Conservation (phyloP, 2,888 invertebrate genomes). For the Netelia inedita region DNA sequence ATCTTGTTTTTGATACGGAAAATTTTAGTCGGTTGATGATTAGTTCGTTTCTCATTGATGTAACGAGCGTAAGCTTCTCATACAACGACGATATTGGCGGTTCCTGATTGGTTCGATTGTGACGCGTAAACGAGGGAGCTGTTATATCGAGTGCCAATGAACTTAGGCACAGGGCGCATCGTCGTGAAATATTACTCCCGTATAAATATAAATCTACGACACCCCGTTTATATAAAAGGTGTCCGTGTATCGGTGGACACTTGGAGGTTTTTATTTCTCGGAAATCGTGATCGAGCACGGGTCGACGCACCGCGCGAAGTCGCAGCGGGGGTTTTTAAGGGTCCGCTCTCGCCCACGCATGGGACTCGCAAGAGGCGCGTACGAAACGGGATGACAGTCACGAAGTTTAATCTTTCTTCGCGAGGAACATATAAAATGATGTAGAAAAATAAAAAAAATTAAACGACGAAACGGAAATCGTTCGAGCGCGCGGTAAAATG, state of each 20-base stretch:
- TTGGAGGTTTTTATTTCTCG: constrained; percentile 76
- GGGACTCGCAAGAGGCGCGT: constrained; percentile 51
- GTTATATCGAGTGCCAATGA: constrained; percentile 33
- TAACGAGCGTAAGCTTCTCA: constrained; percentile 69
- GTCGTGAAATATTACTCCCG: constrained; percentile 44
- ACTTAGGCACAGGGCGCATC: constrained; percentile 40
- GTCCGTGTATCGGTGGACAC: constrained; percentile 15
- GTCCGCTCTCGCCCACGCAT: constrained; percentile 75
- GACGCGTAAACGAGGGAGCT: constrained; percentile 69
- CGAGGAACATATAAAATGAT: not conserved
- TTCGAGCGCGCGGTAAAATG: not conserved
- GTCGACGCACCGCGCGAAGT: constrained; percentile 76
- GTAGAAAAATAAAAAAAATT: not conserved
- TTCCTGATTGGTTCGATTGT: constrained; percentile 76
- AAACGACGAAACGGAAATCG: not conserved
- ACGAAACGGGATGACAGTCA: constrained; percentile 65
- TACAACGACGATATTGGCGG: constrained; percentile 73
- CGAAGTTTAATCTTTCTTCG: constrained; percentile 24
- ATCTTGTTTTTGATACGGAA: too few species aligned
- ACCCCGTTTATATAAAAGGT: not conserved
- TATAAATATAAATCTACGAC: not conserved
- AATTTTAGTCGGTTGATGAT: not conserved
- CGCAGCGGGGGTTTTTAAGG: constrained; percentile 71
- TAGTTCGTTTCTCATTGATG: constrained; percentile 72
- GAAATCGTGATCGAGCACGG: constrained; percentile 70